Evolutionary conservation across 2,888 invertebrate genomes (phyloP).

Genomic region (Leptinotarsa juncta): DNA sequence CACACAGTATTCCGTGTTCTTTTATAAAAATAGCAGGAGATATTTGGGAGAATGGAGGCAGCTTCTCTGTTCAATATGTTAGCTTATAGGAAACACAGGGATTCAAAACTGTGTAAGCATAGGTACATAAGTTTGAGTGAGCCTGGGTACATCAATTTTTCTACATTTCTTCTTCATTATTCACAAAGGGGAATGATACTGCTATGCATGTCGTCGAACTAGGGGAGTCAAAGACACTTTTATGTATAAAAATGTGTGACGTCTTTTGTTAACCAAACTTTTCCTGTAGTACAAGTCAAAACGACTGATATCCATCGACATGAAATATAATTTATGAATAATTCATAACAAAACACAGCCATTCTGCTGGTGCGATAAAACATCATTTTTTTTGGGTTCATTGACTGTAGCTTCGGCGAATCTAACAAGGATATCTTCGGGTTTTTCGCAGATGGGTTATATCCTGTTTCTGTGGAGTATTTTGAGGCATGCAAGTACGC

Average conservation of each 20-base stretch:
- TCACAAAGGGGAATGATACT: not conserved
- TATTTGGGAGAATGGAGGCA: no score
- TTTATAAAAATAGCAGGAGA: no score
- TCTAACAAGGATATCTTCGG: constrained; percentile 20
- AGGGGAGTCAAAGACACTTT: not conserved
- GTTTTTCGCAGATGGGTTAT: constrained; percentile 17
- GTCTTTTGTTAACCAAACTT: constrained; percentile 3
- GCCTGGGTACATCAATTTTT: no score
- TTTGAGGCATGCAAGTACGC: constrained; percentile 14
- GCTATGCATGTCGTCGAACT: not conserved
- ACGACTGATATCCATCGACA: constrained; percentile 9
- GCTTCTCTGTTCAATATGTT: no score
- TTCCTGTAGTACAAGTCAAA: constrained; percentile 12
- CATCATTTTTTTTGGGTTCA: constrained; percentile 16
- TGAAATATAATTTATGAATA: constrained; percentile 19
- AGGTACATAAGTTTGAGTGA: no score
- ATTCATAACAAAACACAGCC: constrained; percentile 12
- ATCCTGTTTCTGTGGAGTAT: constrained; percentile 16
- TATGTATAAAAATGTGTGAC: not conserved
- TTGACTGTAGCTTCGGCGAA: constrained; percentile 4
- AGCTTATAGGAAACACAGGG: no score
- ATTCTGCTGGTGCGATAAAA: constrained; percentile 12
- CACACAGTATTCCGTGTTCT: no score
- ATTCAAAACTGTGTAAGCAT: no score
- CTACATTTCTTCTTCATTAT: not conserved